phyloP scores from a whole-genome alignment of 2,113 vertebrate species.

The Tychaedon coryphoeus region DNA sequence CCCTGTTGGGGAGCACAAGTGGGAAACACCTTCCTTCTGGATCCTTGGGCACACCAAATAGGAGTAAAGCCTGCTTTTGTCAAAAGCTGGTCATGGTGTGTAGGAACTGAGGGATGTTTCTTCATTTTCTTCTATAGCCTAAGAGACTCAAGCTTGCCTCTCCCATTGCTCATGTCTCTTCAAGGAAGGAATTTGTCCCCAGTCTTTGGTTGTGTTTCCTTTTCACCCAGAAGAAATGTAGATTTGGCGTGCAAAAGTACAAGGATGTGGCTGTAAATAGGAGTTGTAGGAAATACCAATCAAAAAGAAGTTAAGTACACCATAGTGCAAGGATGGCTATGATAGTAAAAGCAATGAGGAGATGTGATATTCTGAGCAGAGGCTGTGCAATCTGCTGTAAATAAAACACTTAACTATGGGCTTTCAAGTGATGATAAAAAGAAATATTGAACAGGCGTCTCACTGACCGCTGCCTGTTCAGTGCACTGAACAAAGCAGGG shows the following conservation, averaged over 20 bases:
- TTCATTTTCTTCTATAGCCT: background rate
- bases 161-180: background rate
- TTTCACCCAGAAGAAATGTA: background rate
- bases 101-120: background rate
- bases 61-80: background rate
- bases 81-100: background rate
- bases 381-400: background rate
- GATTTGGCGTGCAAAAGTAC: background rate
- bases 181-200: background rate
- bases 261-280: background rate
- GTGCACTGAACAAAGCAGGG: background rate
- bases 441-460: background rate
- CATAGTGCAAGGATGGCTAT: background rate
- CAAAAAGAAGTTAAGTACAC: background rate
- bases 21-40: background rate
- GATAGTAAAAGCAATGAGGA: background rate
- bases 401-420: background rate
- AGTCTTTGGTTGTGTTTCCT: background rate
- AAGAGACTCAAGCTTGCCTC: background rate
- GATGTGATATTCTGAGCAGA: background rate
- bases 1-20: background rate
- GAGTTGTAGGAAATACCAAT: background rate
- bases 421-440: background rate
- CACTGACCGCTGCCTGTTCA: background rate
- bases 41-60: accelerated